Conservation (phyloP, 1,140 invertebrate species). For the Manduca sexta region DNA sequence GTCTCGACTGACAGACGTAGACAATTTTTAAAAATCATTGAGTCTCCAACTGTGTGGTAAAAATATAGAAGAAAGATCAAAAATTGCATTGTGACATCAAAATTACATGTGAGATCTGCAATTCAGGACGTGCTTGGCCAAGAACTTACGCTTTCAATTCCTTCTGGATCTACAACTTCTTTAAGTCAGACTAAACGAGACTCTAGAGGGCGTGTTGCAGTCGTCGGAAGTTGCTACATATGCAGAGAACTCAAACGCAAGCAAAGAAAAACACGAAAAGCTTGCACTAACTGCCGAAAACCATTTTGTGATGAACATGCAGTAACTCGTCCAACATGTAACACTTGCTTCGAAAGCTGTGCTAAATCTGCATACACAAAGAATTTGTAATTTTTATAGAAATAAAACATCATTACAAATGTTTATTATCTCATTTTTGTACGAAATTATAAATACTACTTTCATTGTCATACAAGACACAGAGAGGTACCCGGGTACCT, state of each 20-base stretch:
- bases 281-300: neutral
- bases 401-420: no score
- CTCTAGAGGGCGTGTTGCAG: slow-evolving; percentile 3
- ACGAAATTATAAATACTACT: no score
- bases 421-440: no score
- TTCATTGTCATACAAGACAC: no score
- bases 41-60: slow-evolving; percentile 3
- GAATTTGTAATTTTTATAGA: no score
- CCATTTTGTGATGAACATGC: neutral
- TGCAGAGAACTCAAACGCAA: slow-evolving; percentile 6
- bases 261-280: slow-evolving; percentile 2
- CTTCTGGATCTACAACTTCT: slow-evolving; percentile 16
- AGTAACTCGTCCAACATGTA: neutral
- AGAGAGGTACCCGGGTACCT: no score
- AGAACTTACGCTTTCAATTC: slow-evolving; percentile 12
- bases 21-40: slow-evolving; percentile 2
- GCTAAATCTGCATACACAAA: no score
- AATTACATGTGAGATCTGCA: slow-evolving; percentile 19
- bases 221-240: slow-evolving; percentile 6
- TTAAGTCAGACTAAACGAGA: slow-evolving; percentile 4
- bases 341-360: no score
- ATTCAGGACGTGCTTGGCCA: slow-evolving; percentile 18
- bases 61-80: slow-evolving; percentile 9
- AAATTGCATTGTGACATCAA: slow-evolving; percentile 16
- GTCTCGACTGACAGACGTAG: slow-evolving; percentile 4